Evolutionary conservation across 1,140 invertebrate genomes (phyloP).

Genomic region (Cotesia chilonis): DNA sequence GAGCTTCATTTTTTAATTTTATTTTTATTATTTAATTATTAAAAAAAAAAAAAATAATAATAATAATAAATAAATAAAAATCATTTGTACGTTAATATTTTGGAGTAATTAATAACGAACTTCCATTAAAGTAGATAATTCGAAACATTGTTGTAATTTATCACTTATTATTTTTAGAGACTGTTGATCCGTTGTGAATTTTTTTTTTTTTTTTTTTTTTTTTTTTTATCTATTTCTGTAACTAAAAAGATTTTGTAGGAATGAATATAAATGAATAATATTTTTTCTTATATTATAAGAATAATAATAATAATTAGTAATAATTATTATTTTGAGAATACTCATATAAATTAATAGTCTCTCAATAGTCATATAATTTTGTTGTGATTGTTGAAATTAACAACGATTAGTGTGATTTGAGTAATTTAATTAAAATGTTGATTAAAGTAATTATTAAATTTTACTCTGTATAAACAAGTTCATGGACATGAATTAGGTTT

Average conservation of each 20-base stretch:
- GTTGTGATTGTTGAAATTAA: slow-evolving; percentile 39
- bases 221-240: no score
- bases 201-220: no score
- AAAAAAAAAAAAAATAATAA: not conserved
- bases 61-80: not conserved
- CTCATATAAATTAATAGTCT: slow-evolving; percentile 29
- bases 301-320: no score
- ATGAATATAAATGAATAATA: no score
- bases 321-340: slow-evolving; percentile 4
- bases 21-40: slow-evolving; percentile 25
- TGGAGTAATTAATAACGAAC: slow-evolving; percentile 2
- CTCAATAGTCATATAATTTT: slow-evolving; percentile 15
- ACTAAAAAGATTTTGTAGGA: no score
- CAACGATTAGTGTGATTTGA: slow-evolving; percentile 33
- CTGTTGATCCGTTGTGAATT: not conserved
- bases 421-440: slow-evolving; percentile 38
- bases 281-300: no score
- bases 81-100: not conserved
- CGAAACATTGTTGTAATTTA: no score
- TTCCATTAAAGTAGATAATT: slow-evolving; percentile 25
- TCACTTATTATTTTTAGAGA: not conserved
- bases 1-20: slow-evolving; percentile 22
- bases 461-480: slow-evolving; percentile 39
- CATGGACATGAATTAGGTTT: slow-evolving; percentile 46
- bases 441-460: slow-evolving; percentile 4